Evolutionary conservation across 2,113 vertebrate species (phyloP).

Genomic region (Festucalex cinctus): DNA sequence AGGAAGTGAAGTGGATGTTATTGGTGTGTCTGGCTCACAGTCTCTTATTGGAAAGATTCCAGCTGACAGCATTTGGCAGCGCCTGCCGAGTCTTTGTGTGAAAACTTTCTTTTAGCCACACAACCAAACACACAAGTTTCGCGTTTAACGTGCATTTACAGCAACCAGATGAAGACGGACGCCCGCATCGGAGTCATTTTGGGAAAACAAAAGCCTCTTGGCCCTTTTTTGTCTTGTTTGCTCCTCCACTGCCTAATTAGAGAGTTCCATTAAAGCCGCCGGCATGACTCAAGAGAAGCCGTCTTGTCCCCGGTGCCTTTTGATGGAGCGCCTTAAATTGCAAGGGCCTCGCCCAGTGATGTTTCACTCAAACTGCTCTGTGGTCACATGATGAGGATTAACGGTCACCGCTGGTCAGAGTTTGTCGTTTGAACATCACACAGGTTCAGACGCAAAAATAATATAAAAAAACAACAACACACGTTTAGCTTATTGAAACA

Average conservation of each 20-base stretch:
- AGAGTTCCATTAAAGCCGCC: slow-evolving; percentile 54
- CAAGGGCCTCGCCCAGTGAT: slow-evolving; percentile 46
- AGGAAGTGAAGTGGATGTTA: slow-evolving; percentile 31
- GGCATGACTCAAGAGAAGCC: slow-evolving; percentile 54
- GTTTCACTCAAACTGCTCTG: slow-evolving; percentile 46
- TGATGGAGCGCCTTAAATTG: slow-evolving; percentile 58
- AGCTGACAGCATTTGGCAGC: slow-evolving; percentile 60
- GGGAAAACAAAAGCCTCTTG: slow-evolving; percentile 47
- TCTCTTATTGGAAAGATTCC: slow-evolving; percentile 55
- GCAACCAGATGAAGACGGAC: slow-evolving; percentile 50
- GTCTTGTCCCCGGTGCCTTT: slow-evolving; percentile 50
- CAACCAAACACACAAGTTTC: slow-evolving; percentile 42
- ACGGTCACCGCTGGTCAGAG: slow-evolving; percentile 43
- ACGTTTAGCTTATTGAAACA: slow-evolving; percentile 10
- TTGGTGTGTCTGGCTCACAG: slow-evolving; percentile 41
- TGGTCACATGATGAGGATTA: slow-evolving; percentile 62
- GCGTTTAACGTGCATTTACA: slow-evolving; percentile 32
- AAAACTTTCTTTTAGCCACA: slow-evolving; percentile 52
- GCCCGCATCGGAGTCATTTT: slow-evolving; percentile 29
- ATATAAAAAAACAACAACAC: slow-evolving; percentile 25
- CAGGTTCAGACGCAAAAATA: slow-evolving; percentile 36
- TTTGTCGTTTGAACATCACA: slow-evolving; percentile 58
- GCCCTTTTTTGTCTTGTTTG: slow-evolving; percentile 22
- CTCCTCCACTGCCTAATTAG: slow-evolving; percentile 55
- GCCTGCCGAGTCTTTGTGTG: slow-evolving; percentile 61